These are phyloP conservation scores for Eilema caniola DNA, from an alignment of 2,888 invertebrate genomes.

Conservation along the genomic window DNA sequence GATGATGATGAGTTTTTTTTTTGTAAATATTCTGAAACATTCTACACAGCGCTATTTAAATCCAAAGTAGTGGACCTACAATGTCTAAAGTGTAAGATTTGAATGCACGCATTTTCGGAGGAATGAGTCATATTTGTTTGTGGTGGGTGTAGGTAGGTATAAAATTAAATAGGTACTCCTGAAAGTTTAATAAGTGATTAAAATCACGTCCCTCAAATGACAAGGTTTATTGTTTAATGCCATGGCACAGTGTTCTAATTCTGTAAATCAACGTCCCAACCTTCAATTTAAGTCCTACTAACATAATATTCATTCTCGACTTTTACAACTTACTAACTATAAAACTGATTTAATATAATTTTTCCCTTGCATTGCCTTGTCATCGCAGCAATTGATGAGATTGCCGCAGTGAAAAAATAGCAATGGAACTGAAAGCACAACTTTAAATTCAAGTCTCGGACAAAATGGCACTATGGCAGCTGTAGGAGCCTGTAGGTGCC, in stretches of 20 bases:
- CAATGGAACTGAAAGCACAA: constrained; percentile 36
- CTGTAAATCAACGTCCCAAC: not conserved
- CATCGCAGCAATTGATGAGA: constrained; percentile 46
- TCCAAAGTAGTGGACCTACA: too few species aligned
- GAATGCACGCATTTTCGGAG: too few species aligned
- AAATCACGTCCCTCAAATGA: not conserved
- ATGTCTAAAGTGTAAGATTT: too few species aligned
- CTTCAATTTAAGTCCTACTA: not conserved
- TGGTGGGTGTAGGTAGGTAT: too few species aligned
- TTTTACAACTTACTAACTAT: constrained; percentile 31
- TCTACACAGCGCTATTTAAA: too few species aligned
- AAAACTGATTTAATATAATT: constrained; percentile 40
- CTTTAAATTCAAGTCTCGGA: constrained; percentile 49
- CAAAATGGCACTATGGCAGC: constrained; percentile 26
- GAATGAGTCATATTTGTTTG: too few species aligned
- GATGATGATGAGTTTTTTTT: too few species aligned
- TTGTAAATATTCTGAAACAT: too few species aligned
- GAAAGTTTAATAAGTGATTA: not conserved
- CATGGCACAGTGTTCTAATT: not conserved
- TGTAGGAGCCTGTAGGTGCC: constrained; percentile 31
- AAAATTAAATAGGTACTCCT: not conserved
- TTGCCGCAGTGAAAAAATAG: constrained; percentile 35
- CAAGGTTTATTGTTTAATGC: not conserved
- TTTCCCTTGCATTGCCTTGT: constrained; percentile 36
- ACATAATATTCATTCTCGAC: constrained; percentile 17